These are phyloP conservation scores for Archocentrus centrarchus DNA, from an alignment of 2,113 vertebrate genomes.

Conservation along the genomic window DNA sequence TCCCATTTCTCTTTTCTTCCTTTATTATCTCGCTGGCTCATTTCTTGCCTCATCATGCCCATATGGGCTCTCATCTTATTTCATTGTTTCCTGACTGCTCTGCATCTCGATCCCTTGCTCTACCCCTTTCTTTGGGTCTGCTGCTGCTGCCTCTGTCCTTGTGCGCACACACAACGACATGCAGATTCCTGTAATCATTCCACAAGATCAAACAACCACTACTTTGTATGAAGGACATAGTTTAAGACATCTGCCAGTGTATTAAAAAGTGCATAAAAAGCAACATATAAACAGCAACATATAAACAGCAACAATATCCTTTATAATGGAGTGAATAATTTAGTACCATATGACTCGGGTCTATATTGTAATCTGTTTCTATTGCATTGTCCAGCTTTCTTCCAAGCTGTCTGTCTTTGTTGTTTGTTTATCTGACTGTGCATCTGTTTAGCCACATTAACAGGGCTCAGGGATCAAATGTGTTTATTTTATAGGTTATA, in stretches of 20 bases:
- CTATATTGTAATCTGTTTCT: too few species aligned
- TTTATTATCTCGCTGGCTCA: conserved; percentile 23
- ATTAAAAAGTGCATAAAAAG: too few species aligned
- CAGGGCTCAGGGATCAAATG: not conserved
- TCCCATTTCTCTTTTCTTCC: conserved; percentile 17
- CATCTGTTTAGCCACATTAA: not conserved
- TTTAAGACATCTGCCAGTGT: not conserved
- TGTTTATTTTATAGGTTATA: not conserved
- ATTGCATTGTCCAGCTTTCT: accelerated
- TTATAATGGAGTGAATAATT: not conserved
- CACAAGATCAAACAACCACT: conserved; percentile 46
- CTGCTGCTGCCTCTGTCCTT: conserved; percentile 41
- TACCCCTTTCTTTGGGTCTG: not conserved
- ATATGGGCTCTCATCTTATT: conserved; percentile 1
- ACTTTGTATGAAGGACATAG: conserved; percentile 58
- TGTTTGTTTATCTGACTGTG: not conserved
- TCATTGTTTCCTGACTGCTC: conserved; percentile 40
- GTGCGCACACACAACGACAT: conserved; percentile 7
- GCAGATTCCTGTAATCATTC: conserved; percentile 56
- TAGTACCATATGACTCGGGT: not conserved
- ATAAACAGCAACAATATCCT: not conserved
- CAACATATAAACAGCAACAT: not conserved
- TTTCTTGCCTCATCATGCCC: conserved; percentile 17
- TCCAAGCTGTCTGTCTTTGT: not conserved
- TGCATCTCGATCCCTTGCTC: not conserved